Percentiles rank a stretch among this genome's conserved stretches.
phyloP scores from a whole-genome alignment of 2,888 invertebrate genomes.

The Hirtodrosophila cameraria region DNA sequence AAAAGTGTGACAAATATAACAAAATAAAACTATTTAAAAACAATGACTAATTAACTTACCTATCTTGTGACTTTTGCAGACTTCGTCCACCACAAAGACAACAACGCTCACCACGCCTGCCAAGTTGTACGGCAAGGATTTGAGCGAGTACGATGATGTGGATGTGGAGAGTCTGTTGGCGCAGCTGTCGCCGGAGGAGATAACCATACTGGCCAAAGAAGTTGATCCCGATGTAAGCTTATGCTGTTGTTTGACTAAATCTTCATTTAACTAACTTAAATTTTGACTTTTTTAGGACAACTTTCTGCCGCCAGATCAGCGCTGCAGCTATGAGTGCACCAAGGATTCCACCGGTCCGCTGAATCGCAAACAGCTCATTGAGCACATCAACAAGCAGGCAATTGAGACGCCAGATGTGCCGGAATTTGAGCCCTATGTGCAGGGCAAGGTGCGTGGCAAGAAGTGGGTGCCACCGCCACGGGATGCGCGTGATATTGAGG shows the following conservation, averaged over 20 bases:
- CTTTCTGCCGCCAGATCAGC: slow-evolving; percentile 97
- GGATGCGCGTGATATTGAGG: slow-evolving; percentile 89
- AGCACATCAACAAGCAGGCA: slow-evolving; percentile 99
- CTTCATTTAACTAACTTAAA: background rate
- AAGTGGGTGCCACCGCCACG: slow-evolving; percentile 94
- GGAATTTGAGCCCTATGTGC: slow-evolving; percentile 96
- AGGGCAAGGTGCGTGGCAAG: slow-evolving; percentile 95
- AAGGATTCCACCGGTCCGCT: slow-evolving; percentile 98
- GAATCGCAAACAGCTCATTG: slow-evolving; percentile 96
- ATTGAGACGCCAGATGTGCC: slow-evolving; percentile 98
- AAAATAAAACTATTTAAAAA: slow-evolving; percentile 5
- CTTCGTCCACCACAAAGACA: slow-evolving; percentile 94
- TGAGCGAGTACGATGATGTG: slow-evolving; percentile 95
- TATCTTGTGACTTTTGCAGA: slow-evolving; percentile 86
- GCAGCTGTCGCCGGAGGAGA: slow-evolving; percentile 97
- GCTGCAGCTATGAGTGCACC: slow-evolving; percentile 97
- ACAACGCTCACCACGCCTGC: slow-evolving; percentile 96
- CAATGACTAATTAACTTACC: background rate
- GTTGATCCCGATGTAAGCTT: slow-evolving; percentile 99
- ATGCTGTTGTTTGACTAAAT: fast-evolving
- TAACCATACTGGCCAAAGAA: slow-evolving; percentile 98
- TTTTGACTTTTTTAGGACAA: slow-evolving; percentile 90
- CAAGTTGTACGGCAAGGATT: slow-evolving; percentile 94
- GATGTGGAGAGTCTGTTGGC: slow-evolving; percentile 97
- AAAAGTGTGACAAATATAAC: slow-evolving; percentile 50